These are phyloP conservation scores for Psittacara wagleri DNA, from an alignment of 2,113 vertebrate species.

Conservation along the genomic window DNA sequence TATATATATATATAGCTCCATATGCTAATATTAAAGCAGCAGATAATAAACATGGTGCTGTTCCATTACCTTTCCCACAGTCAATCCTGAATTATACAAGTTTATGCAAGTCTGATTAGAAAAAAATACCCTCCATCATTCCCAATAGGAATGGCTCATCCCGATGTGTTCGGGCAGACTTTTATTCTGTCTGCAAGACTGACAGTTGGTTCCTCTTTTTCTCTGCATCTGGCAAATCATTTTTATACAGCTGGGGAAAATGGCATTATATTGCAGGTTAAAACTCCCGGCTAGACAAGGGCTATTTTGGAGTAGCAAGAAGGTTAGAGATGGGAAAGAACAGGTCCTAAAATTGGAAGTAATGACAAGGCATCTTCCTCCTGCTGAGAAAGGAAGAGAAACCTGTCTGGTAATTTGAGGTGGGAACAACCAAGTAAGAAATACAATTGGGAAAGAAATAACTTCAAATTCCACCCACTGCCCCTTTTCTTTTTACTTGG, in stretches of 20 bases:
- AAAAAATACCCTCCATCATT: not conserved
- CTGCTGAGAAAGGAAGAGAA: not conserved
- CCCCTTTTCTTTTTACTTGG: not conserved
- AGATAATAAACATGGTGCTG: not conserved
- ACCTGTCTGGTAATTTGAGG: not conserved
- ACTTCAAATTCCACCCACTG: not conserved
- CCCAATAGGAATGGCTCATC: not conserved
- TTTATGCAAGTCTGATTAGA: constrained; percentile 6
- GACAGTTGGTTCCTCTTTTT: not conserved
- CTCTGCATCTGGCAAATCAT: not conserved
- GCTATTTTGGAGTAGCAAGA: not conserved
- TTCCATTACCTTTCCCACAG: not conserved
- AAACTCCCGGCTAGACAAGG: not conserved
- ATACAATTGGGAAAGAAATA: not conserved
- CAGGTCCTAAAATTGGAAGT: not conserved
- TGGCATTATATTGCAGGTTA: not conserved
- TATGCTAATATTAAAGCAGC: not conserved
- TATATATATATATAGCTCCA: not conserved
- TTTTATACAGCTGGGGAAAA: not conserved
- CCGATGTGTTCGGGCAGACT: not conserved
- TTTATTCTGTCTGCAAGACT: not conserved
- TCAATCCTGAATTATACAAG: not conserved
- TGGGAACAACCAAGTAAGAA: not conserved
- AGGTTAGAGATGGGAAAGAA: not conserved
- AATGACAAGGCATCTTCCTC: not conserved